Conservation (phyloP, 2,113 vertebrate species). For the Nannospalax galili region DNA sequence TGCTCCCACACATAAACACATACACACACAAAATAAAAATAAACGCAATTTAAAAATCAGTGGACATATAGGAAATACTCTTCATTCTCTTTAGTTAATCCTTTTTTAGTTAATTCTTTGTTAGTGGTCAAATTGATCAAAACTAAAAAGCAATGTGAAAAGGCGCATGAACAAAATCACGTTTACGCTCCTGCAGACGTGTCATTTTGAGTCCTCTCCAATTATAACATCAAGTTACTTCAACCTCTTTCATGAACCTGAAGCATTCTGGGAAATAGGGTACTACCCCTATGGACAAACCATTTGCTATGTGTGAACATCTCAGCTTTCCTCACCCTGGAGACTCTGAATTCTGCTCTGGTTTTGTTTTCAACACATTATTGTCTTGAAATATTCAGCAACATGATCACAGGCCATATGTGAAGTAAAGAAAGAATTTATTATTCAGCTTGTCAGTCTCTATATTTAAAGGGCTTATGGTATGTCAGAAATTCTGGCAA, state of each 20-base stretch:
- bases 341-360: background rate
- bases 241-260: background rate
- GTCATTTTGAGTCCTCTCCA: background rate
- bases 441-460: constrained; percentile 44
- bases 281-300: fast-evolving
- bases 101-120: background rate
- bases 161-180: background rate
- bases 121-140: background rate
- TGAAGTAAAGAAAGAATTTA: constrained; percentile 47
- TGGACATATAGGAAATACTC: background rate
- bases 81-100: background rate
- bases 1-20: background rate
- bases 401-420: constrained; percentile 40
- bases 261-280: background rate
- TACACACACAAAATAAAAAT: background rate
- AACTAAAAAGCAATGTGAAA: background rate
- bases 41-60: background rate
- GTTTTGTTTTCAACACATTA: background rate
- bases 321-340: background rate
- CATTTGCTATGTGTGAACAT: background rate
- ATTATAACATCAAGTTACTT: fast-evolving
- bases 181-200: background rate
- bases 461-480: constrained; percentile 50
- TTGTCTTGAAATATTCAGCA: constrained; percentile 46
- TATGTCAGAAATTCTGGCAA: constrained; percentile 54